Evolutionary conservation across 2,797 vertebrate species (phyloP).

Genomic region (Gallinago nigripennis): DNA sequence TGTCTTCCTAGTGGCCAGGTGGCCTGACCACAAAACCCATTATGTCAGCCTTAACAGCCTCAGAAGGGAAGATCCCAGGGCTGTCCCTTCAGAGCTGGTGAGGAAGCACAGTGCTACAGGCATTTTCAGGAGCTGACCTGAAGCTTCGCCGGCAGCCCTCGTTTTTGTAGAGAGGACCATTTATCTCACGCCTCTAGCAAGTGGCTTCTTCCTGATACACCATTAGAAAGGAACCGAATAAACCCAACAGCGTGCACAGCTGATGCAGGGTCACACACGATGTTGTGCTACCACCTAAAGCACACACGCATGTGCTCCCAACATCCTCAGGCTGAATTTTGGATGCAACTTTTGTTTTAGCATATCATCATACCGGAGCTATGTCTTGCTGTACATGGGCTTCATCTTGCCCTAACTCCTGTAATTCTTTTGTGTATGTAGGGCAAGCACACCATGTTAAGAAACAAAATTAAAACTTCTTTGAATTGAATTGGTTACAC

Average conservation of each 20-base stretch:
- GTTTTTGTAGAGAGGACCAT: background rate
- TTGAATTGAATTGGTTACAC: background rate
- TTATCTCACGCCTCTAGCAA: background rate
- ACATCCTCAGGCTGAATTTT: background rate
- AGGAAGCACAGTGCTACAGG: background rate
- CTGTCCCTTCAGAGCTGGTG: background rate
- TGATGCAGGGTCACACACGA: background rate
- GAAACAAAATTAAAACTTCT: background rate
- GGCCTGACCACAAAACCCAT: background rate
- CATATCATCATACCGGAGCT: fast-evolving
- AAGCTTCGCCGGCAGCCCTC: background rate
- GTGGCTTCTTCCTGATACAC: background rate
- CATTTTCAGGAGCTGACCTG: background rate
- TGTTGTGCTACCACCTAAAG: fast-evolving
- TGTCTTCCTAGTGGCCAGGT: background rate
- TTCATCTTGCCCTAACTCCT: background rate
- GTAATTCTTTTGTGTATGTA: background rate
- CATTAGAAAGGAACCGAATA: background rate
- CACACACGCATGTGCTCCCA: fast-evolving
- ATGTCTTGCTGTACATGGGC: fast-evolving
- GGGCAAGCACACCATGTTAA: background rate
- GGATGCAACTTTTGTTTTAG: background rate
- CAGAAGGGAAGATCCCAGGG: background rate
- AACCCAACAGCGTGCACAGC: fast-evolving
- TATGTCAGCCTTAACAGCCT: background rate